Conservation (phyloP, 1,140 invertebrate species). For the Sycophaga agraensis region DNA sequence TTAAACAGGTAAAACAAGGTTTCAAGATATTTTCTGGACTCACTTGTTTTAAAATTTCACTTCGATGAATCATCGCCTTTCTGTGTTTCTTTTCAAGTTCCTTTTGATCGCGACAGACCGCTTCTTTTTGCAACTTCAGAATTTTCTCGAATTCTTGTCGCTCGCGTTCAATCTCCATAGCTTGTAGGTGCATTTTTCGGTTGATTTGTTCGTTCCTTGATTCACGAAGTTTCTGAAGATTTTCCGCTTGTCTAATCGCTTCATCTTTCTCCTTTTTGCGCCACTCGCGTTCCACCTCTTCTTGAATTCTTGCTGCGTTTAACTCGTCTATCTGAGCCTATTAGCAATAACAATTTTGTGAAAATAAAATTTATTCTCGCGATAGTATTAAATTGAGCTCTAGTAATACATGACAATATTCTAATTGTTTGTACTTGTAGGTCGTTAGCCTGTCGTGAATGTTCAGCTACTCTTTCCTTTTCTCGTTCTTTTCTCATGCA, state of each 20-base stretch:
- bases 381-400: background rate
- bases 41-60: constrained; percentile 53
- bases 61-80: constrained; percentile 39
- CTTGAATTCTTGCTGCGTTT: constrained; percentile 58
- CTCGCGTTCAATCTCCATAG: constrained; percentile 64
- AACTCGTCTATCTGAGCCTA: constrained; percentile 59
- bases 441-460: constrained; percentile 50
- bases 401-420: background rate
- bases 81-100: constrained; percentile 47
- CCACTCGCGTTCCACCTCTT: constrained; percentile 62
- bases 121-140: constrained; percentile 50
- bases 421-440: constrained; percentile 38
- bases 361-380: background rate
- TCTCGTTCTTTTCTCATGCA: constrained; percentile 55
- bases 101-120: constrained; percentile 48
- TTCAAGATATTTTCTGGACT: background rate
- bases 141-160: constrained; percentile 63
- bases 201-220: constrained; percentile 58
- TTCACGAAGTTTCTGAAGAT: constrained; percentile 52
- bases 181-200: constrained; percentile 58
- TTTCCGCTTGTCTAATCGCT: constrained; percentile 52
- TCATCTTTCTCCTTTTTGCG: constrained; percentile 58
- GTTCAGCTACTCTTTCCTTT: constrained; percentile 52
- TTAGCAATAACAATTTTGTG: too few relatives aligned
- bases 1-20: too few relatives aligned